Evolutionary conservation across 2,888 invertebrate genomes (phyloP), one percentile per base, ranked within the genome.

Genomic region (Rotaria socialis): DNA sequence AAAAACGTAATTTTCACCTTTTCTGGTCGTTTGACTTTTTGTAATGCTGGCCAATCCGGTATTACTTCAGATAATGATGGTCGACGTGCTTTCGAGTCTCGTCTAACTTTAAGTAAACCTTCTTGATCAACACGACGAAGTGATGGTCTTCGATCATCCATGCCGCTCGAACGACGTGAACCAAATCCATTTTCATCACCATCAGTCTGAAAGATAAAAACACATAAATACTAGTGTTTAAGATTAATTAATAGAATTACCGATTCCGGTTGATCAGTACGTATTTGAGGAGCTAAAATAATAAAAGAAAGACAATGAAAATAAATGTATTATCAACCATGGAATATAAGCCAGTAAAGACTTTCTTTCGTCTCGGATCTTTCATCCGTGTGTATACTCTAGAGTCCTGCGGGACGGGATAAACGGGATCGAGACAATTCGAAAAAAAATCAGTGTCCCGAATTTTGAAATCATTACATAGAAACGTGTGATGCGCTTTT

Each of bases 41-140:
- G 43, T n/a, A 87, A 56, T 24, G 67, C 58, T n/a, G 87, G 87
- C 87, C 87, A 87, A 80, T 84, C 86, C 8, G 87, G 87, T 55
- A 87, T 86, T 10, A 84, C 75, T 52, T 87, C 86, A 58, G 87
- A 55, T 50, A 87, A 60, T 22, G 87, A 87, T 84, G 85, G 75
- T 52, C 87, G 85, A 52, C 84, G 56, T 55, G 84, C 27, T 47
- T 87, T 87, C 8, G 87, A 87, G 55, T 87, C 85, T 27, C 87
- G 80, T 35, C 84, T 75, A 50, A 87, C 87, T 85, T 85, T 85
- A 35, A 87, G 85, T 41, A 24, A 27, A 84, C 84, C 84, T 7
- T 86, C 86, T 56, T 84, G 84, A 75, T 87, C 87, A 41, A 87
- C 85, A 84, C 75, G 87, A 58, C 84, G 85, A 58, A 87, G 74